Evolutionary conservation across 2,113 vertebrate genomes (phyloP), one percentile per base, ranked within the genome.

Genomic region (Nestor notabilis): DNA sequence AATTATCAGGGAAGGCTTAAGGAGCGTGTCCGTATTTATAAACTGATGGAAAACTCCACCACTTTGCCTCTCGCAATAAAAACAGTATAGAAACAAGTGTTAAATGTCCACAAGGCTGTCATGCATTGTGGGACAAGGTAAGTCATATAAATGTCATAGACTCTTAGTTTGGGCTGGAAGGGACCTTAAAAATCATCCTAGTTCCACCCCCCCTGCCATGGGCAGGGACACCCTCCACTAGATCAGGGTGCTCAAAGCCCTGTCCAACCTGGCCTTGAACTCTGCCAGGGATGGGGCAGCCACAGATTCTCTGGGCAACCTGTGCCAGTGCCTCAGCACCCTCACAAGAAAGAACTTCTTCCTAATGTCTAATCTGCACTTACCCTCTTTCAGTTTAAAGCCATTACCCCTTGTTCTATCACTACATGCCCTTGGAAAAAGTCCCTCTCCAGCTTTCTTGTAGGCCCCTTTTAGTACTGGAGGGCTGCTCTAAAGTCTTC

Each of bases 81-180:
- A 28, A 35, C 19, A 41, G 29, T 41, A 16, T 9, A 16, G 29
- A 70, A 66, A 80, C 33, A 47, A 1, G 2, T n/a, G n/a, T 35
- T 70, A 53, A 24, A 53, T 28, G 14, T 55, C 68, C 0, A 1
- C 29, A 43, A 83, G 37, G 15, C 0, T 0, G 24, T 31, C 39
- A 28, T 33, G 46, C 27, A 13, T 11, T 41, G 11, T 74, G 13
- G 39, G 28, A 87, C n/a, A 89, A 56, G 43, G 11, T 4, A 15
- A 28, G 9, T 58, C 33, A 58, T 14, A 58, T 19, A 58, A 58
- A n/a, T n/a, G 23, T 10, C 20, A n/a, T 23, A 58, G 55, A 21
- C 21, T n/a, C 55, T 58, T 58, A 13, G 33, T 58, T n/a, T 58
- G 20, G 31, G 55, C 23, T 58, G 55, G 8, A 58, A 23, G 33